Conservation (phyloP, 1,140 invertebrate genomes). For the Mycetomoellerius zeteki region DNA sequence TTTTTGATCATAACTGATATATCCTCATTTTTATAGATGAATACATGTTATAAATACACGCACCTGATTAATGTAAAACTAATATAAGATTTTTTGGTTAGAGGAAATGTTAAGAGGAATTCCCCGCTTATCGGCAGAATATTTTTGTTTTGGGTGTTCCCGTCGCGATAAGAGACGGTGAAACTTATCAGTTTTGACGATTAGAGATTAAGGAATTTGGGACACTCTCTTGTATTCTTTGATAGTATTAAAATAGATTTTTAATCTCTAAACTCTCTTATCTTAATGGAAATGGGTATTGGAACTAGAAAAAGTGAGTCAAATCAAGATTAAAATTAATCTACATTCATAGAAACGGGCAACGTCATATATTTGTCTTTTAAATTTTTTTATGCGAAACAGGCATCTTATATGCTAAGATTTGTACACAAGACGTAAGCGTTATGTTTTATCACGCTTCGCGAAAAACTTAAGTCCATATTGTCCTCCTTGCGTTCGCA, state of each 20-base stretch:
- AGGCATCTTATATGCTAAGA: background rate
- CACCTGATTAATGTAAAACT: no score
- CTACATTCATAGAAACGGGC: no score
- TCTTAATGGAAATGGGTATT: background rate
- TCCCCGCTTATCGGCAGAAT: no score
- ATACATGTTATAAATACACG: no score
- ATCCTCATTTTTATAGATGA: no score
- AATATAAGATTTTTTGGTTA: no score
- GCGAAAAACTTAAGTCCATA: constrained; percentile 45
- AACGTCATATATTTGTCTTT: background rate
- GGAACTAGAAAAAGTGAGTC: no score
- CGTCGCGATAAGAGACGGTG: background rate
- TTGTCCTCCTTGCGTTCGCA: background rate
- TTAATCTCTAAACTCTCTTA: background rate
- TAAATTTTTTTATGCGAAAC: background rate
- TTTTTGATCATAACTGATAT: no score
- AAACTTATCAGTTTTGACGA: background rate
- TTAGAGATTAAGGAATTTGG: background rate
- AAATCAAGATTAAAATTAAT: no score
- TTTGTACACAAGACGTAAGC: background rate
- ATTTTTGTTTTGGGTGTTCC: no score
- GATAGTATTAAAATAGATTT: background rate
- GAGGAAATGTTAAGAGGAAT: no score
- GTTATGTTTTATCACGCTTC: background rate
- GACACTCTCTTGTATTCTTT: background rate